These are phyloP conservation scores for Zosterops lateralis DNA, from an alignment of 2,113 vertebrate genomes.

Conservation along the genomic window DNA sequence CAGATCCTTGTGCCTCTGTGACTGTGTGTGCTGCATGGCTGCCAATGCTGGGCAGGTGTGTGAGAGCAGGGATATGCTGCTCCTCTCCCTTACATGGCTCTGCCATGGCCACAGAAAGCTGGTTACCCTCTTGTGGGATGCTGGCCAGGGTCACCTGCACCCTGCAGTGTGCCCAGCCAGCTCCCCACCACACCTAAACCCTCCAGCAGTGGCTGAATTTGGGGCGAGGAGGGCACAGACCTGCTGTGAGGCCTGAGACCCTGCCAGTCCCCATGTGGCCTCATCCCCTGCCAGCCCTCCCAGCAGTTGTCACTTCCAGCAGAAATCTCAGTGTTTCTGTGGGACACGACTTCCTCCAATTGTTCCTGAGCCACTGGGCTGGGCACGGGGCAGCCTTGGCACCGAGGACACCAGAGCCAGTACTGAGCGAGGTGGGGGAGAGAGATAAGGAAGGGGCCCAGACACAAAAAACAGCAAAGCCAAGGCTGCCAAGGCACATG, in stretches of 20 bases:
- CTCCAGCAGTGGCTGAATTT: accelerated
- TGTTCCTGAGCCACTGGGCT: background rate
- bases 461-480: background rate
- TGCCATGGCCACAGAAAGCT: background rate
- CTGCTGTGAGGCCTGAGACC: too few species aligned
- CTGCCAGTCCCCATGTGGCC: accelerated
- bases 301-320: background rate
- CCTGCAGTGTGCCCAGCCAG: background rate
- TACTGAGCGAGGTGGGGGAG: background rate
- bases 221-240: background rate
- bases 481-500: background rate
- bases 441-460: conserved; percentile 2
- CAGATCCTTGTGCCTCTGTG: background rate
- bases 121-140: background rate
- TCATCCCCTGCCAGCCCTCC: background rate
- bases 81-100: accelerated
- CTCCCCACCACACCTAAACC: background rate
- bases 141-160: background rate
- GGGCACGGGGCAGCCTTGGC: background rate
- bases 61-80: background rate
- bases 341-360: conserved; percentile 9
- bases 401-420: background rate
- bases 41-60: background rate
- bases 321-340: background rate
- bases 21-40: accelerated